Base-by-base conservation (phyloP, 30 jellyfish, hydroid and myxozoan species). In the Calvadosia cruxmelitensis region DNA sequence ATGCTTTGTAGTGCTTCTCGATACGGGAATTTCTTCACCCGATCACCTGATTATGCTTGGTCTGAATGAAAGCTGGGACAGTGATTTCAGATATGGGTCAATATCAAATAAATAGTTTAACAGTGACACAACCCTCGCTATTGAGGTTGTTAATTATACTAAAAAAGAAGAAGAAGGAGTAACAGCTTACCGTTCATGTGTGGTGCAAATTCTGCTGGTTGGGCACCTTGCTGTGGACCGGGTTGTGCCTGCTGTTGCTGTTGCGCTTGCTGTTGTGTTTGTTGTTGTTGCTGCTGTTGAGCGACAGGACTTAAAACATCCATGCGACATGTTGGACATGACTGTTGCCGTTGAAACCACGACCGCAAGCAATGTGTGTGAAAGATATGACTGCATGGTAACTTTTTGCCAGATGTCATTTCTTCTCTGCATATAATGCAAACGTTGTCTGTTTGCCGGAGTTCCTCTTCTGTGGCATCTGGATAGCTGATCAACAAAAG, bases 251-350 rank as follows among this genome's bases (percentile, higher is more conserved):
- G 86, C 53, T 53, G 81, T 13, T 35, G 71, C 49, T 65, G 93
- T 51, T 71, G 52, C 33, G 73, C 53, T 33, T 69, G 81, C 28
- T 68, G 90, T 52, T 49, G 76, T 34, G 68, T 73, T 75, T 68
- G 92, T 36, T 76, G 92, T 33, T 70, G 85, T 31, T 66, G 81
- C 70, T 70, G 95, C 31, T 83, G 91, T 32, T 67, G 91, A 53
- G 92, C 92, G 20, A 81, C 68, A 29, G 92, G 92, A 34, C 92
- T 83, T 3, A 92, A 89, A 42, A 92, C 95, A 72, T 92, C 99
- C 93, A 84, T 70, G 53, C 99, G 81, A 63, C 99, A 92, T 29
- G 99, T 92, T 57, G 99, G 99, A 71, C 99, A 92, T 1, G 99
- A 84, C 68, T 92, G 99, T 53, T 92, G 99, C 28, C 99, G 62